Base-by-base conservation (phyloP, 2,113 vertebrate genomes). In the Myiozetetes cayanensis region DNA sequence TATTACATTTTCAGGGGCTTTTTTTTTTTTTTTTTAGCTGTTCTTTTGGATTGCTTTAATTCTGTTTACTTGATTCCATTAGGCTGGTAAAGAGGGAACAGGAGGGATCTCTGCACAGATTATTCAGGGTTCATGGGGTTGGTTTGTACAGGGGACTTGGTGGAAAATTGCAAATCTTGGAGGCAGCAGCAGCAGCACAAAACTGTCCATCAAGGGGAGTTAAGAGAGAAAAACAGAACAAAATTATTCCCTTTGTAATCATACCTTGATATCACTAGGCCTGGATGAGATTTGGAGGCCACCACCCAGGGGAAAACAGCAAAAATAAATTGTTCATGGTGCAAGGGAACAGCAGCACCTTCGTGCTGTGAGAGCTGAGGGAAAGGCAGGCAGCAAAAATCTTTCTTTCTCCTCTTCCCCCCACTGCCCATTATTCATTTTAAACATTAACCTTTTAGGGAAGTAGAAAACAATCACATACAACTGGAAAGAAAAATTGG, bases 391-490 rank as follows among this genome's bases (percentile, higher is more conserved):
- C 12, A 24, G 63, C 37, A 59, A 41, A 74, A 67, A 11, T 6
- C 31, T 53, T 79, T 53, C 30, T 39, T 87, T 58, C 74, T 70
- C 22, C 37, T 85, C 74, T 62, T 43, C 72, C 50, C 50, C n/a
- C 62, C 28, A 5, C 74, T 33, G 20, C 25, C 55, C 75, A 93
- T 90, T 93, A 90, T 76, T 93, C 94, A 94, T 91, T 92, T 93
- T 74, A 90, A 91, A 53, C 92, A 92, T 94, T 94, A 94, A 93
- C 94, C 94, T 97, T 97, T 93, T 95, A 94, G 86, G 55, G 80
- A 94, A 89, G 68, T 43, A 93, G 84, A 95, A 95, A 96, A 95
- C 90, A 94, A 82, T 94, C 87, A 61, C 66, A 74, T 74, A 68
- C 16, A 44, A 67, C 61, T 72, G 47, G 74, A 41, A 84, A 85